These are phyloP conservation scores for Euspilapteryx auroguttella DNA, from an alignment of 2,888 invertebrate genomes.

Conservation along the genomic window DNA sequence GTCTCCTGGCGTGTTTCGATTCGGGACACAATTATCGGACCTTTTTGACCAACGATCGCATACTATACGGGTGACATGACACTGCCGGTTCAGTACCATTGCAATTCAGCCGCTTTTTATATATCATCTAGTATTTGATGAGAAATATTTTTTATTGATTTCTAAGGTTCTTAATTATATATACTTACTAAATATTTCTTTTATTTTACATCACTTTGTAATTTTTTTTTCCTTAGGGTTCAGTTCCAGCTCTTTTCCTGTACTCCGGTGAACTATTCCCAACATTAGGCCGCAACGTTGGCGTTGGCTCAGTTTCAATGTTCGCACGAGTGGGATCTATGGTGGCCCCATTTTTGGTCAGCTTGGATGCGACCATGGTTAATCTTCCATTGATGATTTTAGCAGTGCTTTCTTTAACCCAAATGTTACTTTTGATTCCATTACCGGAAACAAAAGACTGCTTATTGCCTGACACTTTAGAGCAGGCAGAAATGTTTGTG, in stretches of 20 bases:
- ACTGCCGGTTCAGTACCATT: too few relatives aligned
- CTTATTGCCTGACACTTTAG: slow-evolving; percentile 53
- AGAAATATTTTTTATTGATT: too few relatives aligned
- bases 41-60: too few relatives aligned
- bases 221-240: slow-evolving; percentile 35
- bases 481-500: slow-evolving; percentile 35
- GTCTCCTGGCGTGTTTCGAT: too few relatives aligned
- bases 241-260: slow-evolving; percentile 65
- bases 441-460: slow-evolving; percentile 46
- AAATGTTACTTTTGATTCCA: slow-evolving; percentile 30
- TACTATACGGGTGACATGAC: too few relatives aligned
- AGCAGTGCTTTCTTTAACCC: slow-evolving; percentile 21
- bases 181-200: too few relatives aligned
- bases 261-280: slow-evolving; percentile 80
- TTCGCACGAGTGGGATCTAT: slow-evolving; percentile 80
- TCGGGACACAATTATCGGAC: too few relatives aligned
- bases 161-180: too few relatives aligned
- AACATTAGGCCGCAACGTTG: slow-evolving; percentile 75
- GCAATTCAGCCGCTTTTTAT: too few relatives aligned
- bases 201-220: too few relatives aligned
- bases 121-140: too few relatives aligned
- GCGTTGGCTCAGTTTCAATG: slow-evolving; percentile 73
- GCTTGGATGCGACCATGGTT: slow-evolving; percentile 18
- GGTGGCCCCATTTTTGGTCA: slow-evolving; percentile 43
- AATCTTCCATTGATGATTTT: slow-evolving; percentile 31